Conservation (phyloP, 2,888 invertebrate species). For the Drosophila emarginata region DNA sequence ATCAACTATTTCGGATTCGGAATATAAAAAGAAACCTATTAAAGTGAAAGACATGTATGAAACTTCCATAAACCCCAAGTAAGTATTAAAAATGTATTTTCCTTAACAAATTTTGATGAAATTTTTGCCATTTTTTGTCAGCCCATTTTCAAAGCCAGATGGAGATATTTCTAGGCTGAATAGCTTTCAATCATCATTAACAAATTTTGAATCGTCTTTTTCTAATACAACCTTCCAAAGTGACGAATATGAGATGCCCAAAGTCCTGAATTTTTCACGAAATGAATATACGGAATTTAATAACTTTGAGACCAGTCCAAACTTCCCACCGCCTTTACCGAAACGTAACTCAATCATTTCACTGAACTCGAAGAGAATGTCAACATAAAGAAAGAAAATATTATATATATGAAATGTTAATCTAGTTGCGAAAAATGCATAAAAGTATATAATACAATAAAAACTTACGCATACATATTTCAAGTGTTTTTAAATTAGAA, state of each 20-base stretch:
- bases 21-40: constrained; percentile 40
- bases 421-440: no score
- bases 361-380: background rate
- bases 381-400: no score
- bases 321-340: constrained; percentile 78
- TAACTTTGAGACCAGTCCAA: constrained; percentile 55
- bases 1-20: constrained; percentile 69
- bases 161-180: constrained; percentile 41
- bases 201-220: constrained; percentile 55
- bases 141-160: constrained; percentile 32
- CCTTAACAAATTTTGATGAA: background rate
- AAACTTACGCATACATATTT: no score
- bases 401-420: no score
- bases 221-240: constrained; percentile 21
- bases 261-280: constrained; percentile 41
- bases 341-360: constrained; percentile 70
- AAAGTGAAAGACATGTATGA: constrained; percentile 18
- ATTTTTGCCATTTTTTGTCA: background rate
- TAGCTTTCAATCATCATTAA: constrained; percentile 42
- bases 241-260: constrained; percentile 65
- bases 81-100: background rate
- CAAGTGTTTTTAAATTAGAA: no score
- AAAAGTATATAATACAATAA: no score
- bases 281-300: constrained; percentile 51
- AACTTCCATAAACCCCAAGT: constrained; percentile 19